Evolutionary conservation across 2,113 vertebrate genomes (phyloP).

Genomic region (Manacus vitellinus): DNA sequence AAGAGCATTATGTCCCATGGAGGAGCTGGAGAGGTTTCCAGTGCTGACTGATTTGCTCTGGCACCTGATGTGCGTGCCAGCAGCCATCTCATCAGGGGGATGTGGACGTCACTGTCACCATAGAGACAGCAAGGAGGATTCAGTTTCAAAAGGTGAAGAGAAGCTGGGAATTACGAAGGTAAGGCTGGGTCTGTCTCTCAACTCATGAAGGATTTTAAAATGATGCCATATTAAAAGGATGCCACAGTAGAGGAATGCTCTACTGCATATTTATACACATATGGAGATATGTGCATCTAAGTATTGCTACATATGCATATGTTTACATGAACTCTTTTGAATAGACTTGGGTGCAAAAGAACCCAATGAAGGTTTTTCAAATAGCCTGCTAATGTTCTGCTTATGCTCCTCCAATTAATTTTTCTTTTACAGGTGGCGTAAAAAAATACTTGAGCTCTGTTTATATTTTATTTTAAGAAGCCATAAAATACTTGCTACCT

Average conservation of each 20-base stretch:
- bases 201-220: background rate
- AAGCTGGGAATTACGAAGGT: slow-evolving; percentile 42
- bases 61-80: background rate
- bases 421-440: background rate
- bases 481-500: background rate
- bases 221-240: background rate
- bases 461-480: background rate
- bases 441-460: background rate
- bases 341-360: background rate
- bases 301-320: background rate
- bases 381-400: background rate
- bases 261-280: background rate
- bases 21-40: background rate
- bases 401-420: background rate
- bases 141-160: slow-evolving; percentile 65
- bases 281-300: background rate
- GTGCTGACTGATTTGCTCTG: background rate
- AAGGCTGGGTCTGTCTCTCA: slow-evolving; percentile 47
- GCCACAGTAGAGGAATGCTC: background rate
- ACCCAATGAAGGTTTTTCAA: background rate
- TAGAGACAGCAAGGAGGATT: slow-evolving; percentile 71
- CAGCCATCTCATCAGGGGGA: background rate
- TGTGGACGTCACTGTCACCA: slow-evolving; percentile 60
- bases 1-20: background rate
- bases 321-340: background rate